Percentiles rank a stretch among this genome's conserved stretches.
Conservation (phyloP, 2,888 invertebrate genomes). For the Hydrotaea diabolus region DNA sequence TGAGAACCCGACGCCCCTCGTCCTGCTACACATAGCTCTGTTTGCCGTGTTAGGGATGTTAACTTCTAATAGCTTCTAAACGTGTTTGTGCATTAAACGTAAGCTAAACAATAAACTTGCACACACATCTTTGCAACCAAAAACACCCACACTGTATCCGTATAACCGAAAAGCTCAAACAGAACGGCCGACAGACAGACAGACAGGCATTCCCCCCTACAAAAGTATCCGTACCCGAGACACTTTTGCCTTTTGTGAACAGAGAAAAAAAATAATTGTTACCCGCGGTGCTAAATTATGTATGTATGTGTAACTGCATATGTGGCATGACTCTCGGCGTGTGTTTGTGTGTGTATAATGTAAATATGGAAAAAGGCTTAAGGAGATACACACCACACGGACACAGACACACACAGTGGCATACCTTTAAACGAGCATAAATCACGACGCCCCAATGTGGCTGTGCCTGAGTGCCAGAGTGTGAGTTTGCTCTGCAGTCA, state of each 20-base stretch:
- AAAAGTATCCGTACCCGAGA: slow-evolving; percentile 15
- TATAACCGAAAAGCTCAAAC: slow-evolving; percentile 15
- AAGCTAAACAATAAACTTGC: slow-evolving; percentile 34
- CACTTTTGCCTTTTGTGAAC: slow-evolving; percentile 33
- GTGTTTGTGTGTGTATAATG: not conserved
- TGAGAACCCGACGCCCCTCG: not conserved
- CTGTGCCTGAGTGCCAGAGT: not conserved
- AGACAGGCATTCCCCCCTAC: no score
- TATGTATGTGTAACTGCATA: slow-evolving; percentile 24
- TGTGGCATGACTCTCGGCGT: slow-evolving; percentile 20
- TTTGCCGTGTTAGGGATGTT: slow-evolving; percentile 35
- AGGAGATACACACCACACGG: no score
- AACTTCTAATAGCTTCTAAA: slow-evolving; percentile 40
- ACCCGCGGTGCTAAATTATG: slow-evolving; percentile 42
- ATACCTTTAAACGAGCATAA: slow-evolving; percentile 10
- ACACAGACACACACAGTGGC: not conserved
- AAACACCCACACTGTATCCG: not conserved
- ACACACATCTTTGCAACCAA: not conserved
- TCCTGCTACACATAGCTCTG: not conserved
- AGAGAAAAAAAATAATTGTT: slow-evolving; percentile 18
- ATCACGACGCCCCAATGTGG: slow-evolving; percentile 31
- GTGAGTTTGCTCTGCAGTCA: not conserved
- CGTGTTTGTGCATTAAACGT: slow-evolving; percentile 43
- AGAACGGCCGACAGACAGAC: slow-evolving; percentile 3
- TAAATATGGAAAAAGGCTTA: not conserved